Evolutionary conservation across 2,113 vertebrate species (phyloP), one percentile per base, ranked within the genome.

Genomic region (Saguinus imperator): DNA sequence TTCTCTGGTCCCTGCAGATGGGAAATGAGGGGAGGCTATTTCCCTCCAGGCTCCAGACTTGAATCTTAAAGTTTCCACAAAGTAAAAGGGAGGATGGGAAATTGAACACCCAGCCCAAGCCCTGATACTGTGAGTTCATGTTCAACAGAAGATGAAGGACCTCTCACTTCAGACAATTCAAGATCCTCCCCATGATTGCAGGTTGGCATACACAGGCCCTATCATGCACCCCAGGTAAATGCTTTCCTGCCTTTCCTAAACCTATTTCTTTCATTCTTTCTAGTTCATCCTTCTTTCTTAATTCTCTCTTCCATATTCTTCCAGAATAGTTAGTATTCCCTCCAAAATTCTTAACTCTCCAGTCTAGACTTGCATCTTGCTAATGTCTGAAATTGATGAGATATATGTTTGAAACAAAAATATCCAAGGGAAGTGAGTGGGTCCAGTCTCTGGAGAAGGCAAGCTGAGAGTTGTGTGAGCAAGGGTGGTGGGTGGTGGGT

Each of bases 171-270:
- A 25, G 72, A 58, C 1, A 58, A 12, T 12, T 1, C 9, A 35
- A 68, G 5, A 29, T 55, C 13, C 35, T 61, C 20, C 45, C 25
- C 3, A 5, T 4, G 6, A 29, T 1, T 16, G 23, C 35, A 43
- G 27, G 1, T 12, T 7, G 7, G 2, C 40, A 45, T 25, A 29
- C 4, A 11, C 0, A 16, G 2, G 8, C 32, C 6, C 5, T 35
- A 9, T 13, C 3, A 13, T 29, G 17, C 13, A 3, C 55, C 52
- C 35, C 6, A 57, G 18, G 29, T 1, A 40, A 75, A n/a, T 6
- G 5, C 3, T 75, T 8, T 14, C 13, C 27, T 66, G 37, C 1
- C 25, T 68, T 48, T 48, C 32, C 23, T 68, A 76, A 64, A 48
- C 9, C 9, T 8, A 29, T 16, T 57, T 6, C 16, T 32, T 17